Conservation (phyloP, 2,113 vertebrate genomes). For the Brienomyrus brachyistius region DNA sequence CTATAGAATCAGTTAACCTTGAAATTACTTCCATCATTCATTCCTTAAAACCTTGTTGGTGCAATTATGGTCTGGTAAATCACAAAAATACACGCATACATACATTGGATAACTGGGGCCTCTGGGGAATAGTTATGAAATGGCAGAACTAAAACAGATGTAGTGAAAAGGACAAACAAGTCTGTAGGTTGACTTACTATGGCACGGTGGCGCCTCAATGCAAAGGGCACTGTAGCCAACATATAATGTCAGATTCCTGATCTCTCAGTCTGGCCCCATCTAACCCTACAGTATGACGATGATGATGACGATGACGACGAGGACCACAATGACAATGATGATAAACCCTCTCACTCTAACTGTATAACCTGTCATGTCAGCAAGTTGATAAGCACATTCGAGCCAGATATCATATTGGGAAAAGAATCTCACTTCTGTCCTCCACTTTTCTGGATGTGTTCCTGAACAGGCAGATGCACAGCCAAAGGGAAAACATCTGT, state of each 20-base stretch:
- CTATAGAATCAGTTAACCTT: neutral
- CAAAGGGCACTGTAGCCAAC: neutral
- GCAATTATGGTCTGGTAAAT: neutral
- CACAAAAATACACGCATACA: neutral
- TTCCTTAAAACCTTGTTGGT: neutral
- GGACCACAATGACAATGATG: neutral
- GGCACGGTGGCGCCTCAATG: neutral
- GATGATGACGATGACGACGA: too few species aligned
- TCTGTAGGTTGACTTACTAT: neutral
- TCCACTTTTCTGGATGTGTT: neutral
- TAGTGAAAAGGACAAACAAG: neutral
- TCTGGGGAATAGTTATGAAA: neutral
- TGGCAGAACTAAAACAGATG: neutral
- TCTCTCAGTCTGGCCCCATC: neutral
- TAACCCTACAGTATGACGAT: neutral
- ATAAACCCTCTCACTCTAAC: neutral
- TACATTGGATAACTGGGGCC: neutral
- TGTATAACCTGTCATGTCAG: neutral
- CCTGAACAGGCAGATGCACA: neutral
- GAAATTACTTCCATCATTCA: neutral
- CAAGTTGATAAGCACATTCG: neutral
- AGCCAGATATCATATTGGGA: neutral
- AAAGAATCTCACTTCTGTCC: neutral
- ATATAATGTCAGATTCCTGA: neutral
- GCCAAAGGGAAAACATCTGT: slow-evolving; percentile 5